Evolutionary conservation across 2,113 vertebrate genomes (phyloP).

Genomic region (Mirounga angustirostris): DNA sequence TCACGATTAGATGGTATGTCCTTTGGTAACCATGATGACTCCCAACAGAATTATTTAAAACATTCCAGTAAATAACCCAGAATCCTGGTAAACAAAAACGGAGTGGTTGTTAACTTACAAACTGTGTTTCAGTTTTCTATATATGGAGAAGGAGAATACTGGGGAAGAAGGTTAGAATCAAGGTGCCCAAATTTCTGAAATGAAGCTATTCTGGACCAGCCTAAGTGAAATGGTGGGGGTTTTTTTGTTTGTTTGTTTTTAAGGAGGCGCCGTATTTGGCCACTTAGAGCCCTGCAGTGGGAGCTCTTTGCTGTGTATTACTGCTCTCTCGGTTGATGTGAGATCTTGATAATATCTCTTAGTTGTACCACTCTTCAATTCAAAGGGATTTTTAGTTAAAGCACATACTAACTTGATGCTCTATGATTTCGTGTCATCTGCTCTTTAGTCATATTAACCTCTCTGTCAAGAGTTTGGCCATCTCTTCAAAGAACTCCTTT

Average conservation of each 20-base stretch:
- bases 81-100: slow-evolving; percentile 32
- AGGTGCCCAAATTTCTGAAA: background rate
- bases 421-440: background rate
- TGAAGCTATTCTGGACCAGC: background rate
- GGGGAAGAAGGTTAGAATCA: background rate
- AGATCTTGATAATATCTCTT: background rate
- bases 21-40: slow-evolving; percentile 51
- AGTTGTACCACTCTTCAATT: background rate
- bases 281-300: background rate
- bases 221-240: background rate
- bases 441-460: background rate
- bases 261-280: background rate
- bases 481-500: background rate
- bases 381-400: slow-evolving; percentile 38
- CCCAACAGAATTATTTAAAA: slow-evolving; percentile 62
- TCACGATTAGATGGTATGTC: slow-evolving; percentile 56
- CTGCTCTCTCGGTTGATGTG: background rate
- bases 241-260: background rate
- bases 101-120: background rate
- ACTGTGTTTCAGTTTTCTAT: slow-evolving; percentile 16
- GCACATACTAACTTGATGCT: background rate
- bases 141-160: background rate
- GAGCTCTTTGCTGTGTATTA: background rate
- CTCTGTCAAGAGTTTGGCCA: background rate
- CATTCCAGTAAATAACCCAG: slow-evolving; percentile 62